Conservation (phyloP, 2,797 vertebrate genomes). For the Avahi laniger region DNA sequence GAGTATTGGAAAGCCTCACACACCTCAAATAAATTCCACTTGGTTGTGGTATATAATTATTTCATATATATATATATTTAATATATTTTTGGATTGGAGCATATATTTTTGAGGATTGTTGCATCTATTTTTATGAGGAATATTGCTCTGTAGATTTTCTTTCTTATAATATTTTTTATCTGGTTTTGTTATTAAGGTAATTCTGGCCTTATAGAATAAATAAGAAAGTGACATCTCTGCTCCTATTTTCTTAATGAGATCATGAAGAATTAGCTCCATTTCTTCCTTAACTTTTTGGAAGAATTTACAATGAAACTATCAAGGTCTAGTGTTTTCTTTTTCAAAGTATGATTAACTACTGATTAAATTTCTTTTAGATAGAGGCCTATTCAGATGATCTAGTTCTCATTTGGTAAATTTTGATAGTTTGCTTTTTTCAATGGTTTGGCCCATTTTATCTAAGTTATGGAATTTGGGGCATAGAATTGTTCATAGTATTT, state of each 20-base stretch:
- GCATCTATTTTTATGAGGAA: background rate
- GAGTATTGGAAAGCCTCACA: background rate
- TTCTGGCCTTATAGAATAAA: background rate
- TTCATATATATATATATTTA: background rate
- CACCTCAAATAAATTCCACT: background rate
- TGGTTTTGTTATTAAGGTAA: background rate
- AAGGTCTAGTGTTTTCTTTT: background rate
- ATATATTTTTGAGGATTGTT: background rate
- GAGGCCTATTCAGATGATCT: background rate
- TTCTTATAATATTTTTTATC: background rate
- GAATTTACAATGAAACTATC: background rate
- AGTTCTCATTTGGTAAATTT: background rate
- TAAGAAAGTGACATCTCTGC: background rate
- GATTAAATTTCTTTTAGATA: slow-evolving; percentile 26
- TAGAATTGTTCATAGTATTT: background rate
- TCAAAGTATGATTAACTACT: slow-evolving; percentile 22
- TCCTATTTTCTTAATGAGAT: background rate
- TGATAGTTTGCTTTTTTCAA: slow-evolving; percentile 1
- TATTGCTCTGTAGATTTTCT: background rate
- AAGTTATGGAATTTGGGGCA: background rate
- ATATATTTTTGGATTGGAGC: background rate
- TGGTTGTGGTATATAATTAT: background rate
- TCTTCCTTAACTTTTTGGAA: slow-evolving; percentile 35
- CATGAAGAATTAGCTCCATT: slow-evolving; percentile 36
- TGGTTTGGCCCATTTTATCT: background rate